These are phyloP conservation scores for Trilocha varians DNA, from an alignment of 2,888 invertebrate species.

Conservation along the genomic window DNA sequence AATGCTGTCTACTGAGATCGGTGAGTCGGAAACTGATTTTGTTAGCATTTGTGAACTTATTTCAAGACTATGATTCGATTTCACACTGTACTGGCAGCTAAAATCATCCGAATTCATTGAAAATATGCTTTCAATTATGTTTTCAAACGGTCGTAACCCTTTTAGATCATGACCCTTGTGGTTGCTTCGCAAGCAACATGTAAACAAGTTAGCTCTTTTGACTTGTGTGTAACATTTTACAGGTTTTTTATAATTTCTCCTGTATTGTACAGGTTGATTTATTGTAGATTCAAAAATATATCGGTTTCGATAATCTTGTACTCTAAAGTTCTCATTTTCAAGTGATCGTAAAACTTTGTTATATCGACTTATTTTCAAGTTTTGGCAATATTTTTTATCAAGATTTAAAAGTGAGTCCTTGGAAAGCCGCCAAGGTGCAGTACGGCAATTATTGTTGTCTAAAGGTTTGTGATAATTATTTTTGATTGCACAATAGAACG, in stretches of 20 bases:
- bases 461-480: no score
- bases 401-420: no score
- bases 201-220: conserved; percentile 12
- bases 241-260: no score
- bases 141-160: background rate
- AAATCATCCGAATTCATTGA: conserved; percentile 22
- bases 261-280: no score
- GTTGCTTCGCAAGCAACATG: conserved; percentile 23
- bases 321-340: background rate
- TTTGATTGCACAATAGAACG: no score
- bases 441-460: no score
- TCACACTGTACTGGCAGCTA: conserved; percentile 30
- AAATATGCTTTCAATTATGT: background rate
- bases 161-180: conserved; percentile 3
- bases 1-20: conserved; percentile 20
- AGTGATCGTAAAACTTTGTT: no score
- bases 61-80: conserved; percentile 37
- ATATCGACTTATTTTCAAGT: no score
- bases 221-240: no score
- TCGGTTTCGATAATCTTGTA: background rate
- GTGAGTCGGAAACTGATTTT: conserved; percentile 21
- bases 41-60: conserved; percentile 32
- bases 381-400: no score
- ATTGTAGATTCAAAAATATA: no score
- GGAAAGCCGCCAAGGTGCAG: no score